phyloP scores from a whole-genome alignment of 2,888 invertebrate species.

The Coleophora deauratella region DNA sequence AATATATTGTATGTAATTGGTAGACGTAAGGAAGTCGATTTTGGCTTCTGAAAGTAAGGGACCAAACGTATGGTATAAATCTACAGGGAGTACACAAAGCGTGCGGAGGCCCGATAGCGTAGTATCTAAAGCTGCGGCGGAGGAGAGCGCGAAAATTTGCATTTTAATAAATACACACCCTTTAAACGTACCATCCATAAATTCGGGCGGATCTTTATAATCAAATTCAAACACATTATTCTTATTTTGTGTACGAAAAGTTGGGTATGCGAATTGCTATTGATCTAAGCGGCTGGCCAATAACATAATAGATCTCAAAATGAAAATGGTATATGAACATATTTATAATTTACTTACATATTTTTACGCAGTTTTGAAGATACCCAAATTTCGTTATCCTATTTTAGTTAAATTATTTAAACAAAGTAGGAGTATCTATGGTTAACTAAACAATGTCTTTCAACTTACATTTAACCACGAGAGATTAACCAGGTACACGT shows the following conservation, averaged over 20 bases:
- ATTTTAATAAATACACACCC: slow-evolving; percentile 75
- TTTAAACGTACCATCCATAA: slow-evolving; percentile 68
- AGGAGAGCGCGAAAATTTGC: slow-evolving; percentile 65
- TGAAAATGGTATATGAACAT: too few species aligned
- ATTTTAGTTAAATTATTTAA: too few species aligned
- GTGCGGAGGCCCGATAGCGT: slow-evolving; percentile 64
- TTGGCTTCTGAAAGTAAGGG: slow-evolving; percentile 39
- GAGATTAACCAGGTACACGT: too few species aligned
- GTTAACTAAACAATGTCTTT: too few species aligned
- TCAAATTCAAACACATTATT: slow-evolving; percentile 69
- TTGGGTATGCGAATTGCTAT: slow-evolving; percentile 26
- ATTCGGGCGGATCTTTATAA: slow-evolving; percentile 67
- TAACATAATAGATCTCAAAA: too few species aligned
- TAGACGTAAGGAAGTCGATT: slow-evolving; percentile 1
- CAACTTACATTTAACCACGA: too few species aligned
- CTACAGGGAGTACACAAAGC: slow-evolving; percentile 67
- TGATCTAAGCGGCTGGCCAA: neutral
- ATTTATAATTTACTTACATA: too few species aligned
- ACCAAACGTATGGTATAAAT: slow-evolving; percentile 64
- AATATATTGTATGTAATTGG: too few species aligned
- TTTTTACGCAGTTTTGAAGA: too few species aligned
- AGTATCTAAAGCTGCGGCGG: slow-evolving; percentile 60
- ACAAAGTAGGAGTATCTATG: too few species aligned
- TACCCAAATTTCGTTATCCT: too few species aligned
- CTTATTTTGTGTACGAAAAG: slow-evolving; percentile 52